Evolutionary conservation across 2,113 vertebrate genomes (phyloP), one percentile per base, ranked within the genome.

Genomic region (Poicephalus meyeri): DNA sequence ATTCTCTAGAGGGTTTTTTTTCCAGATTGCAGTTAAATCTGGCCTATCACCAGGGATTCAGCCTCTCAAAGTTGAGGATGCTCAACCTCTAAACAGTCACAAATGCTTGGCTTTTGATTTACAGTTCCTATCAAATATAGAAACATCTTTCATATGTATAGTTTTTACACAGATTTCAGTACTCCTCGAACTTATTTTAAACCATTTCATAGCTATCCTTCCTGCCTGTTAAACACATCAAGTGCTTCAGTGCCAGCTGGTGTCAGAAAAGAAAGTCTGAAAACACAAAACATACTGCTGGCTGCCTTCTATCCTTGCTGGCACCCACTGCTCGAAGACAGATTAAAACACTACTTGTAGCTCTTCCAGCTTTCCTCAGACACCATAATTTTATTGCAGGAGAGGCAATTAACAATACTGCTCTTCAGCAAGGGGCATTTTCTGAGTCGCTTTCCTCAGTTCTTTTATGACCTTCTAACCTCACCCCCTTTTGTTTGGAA

Each of bases 231-330:
- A 95, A 96, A 95, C 72, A 89, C 73, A 96, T 96, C 93, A 95
- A 97, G 94, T 94, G 89, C 91, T 97, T 95, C 93, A 92, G 77
- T 93, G 93, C 95, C 96, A 96, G 95, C 96, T 97, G 95, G 91
- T 97, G 95, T 94, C 94, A 97, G 88, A 89, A 95, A 92, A 93
- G 83, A 93, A 96, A 93, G 55, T 91, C 92, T 92, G 92, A 97
- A 96, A 95, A 90, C 95, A 94, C 93, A 95, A 97, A 86, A 14
- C 60, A 42, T 91, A 93, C 87, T 97, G 77, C 95, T 95, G 93
- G 94, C 93, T 95, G 86, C 68, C 91, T 93, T 93, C 89, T 93
- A 81, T 70, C 88, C 72, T 92, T 95, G 52, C 93, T 95, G 93
- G 95, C 93, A 96, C 37, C 50, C 77, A 87, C 37, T 92, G 37